phyloP scores from a whole-genome alignment of 1,140 invertebrate species.

The Branchinecta lynchi region DNA sequence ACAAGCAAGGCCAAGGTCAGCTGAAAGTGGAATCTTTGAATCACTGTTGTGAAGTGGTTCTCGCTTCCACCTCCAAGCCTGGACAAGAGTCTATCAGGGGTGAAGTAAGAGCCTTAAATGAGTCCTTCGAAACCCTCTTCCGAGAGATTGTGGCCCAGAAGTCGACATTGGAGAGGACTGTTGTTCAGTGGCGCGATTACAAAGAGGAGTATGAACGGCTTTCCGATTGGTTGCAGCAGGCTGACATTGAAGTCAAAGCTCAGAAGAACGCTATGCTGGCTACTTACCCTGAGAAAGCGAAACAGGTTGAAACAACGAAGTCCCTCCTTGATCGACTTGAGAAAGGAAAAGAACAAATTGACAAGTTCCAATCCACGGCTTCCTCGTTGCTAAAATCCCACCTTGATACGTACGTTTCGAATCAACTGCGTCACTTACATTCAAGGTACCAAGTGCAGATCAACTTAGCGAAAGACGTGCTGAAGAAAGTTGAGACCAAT shows the following conservation, averaged over 20 bases:
- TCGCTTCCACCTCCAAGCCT: slow-evolving; percentile 56
- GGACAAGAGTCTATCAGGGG: slow-evolving; percentile 65
- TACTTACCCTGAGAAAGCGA: slow-evolving; percentile 65
- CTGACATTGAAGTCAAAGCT: slow-evolving; percentile 76
- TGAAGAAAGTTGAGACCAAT: slow-evolving; percentile 82
- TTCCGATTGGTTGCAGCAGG: slow-evolving; percentile 84
- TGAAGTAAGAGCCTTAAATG: slow-evolving; percentile 62
- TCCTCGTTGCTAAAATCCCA: slow-evolving; percentile 59
- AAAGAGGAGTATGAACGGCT: slow-evolving; percentile 81
- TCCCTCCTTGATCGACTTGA: slow-evolving; percentile 40
- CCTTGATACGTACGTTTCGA: slow-evolving; percentile 75
- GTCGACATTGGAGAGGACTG: slow-evolving; percentile 59
- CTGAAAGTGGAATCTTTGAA: slow-evolving; percentile 67
- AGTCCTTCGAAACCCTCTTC: slow-evolving; percentile 69
- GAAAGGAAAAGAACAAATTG: slow-evolving; percentile 65
- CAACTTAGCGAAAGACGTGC: slow-evolving; percentile 76
- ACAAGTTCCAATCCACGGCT: slow-evolving; percentile 62
- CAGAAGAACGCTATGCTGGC: slow-evolving; percentile 68
- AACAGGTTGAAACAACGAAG: slow-evolving; percentile 44
- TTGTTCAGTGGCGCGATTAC: slow-evolving; percentile 70
- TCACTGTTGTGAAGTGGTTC: slow-evolving; percentile 66
- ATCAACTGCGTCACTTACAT: slow-evolving; percentile 75
- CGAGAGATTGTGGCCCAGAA: slow-evolving; percentile 71
- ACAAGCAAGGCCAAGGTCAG: slow-evolving; percentile 79
- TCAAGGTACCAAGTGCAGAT: slow-evolving; percentile 71